Evolutionary conservation across 1,140 invertebrate genomes (phyloP).

Genomic region (Caenorhabditis brenneri): DNA sequence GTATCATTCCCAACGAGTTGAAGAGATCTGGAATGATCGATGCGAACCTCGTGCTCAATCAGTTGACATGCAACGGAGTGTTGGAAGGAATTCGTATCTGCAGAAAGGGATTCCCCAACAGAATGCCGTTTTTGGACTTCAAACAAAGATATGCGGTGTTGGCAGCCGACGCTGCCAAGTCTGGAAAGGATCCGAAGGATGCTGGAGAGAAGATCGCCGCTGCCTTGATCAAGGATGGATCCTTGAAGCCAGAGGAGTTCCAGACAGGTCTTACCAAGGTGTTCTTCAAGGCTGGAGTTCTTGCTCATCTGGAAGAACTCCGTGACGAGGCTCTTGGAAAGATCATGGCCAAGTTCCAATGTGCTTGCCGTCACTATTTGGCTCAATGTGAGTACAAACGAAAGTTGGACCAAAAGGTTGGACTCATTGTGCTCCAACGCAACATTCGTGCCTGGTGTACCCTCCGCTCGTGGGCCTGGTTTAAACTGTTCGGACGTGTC

Average conservation of each 20-base stretch:
- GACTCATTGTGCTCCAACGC: slow-evolving; percentile 94
- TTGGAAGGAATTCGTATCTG: slow-evolving; percentile 99
- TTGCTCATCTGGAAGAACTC: slow-evolving; percentile 99
- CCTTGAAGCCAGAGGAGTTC: slow-evolving; percentile 85
- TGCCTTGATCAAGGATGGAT: slow-evolving; percentile 46
- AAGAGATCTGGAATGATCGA: slow-evolving; percentile 97
- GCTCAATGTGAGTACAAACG: slow-evolving; percentile 66
- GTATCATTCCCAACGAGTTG: slow-evolving; percentile 98
- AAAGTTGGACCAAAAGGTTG: slow-evolving; percentile 74
- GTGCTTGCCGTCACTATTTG: slow-evolving; percentile 61
- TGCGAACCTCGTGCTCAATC: slow-evolving; percentile 95
- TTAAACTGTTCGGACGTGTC: slow-evolving; percentile 68
- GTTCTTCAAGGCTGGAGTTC: slow-evolving; percentile 99
- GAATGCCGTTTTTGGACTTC: slow-evolving; percentile 99
- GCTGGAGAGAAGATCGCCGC: slow-evolving; percentile 54
- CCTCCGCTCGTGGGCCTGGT: slow-evolving; percentile 98
- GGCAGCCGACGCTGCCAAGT: slow-evolving; percentile 57
- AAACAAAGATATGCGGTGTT: slow-evolving; percentile 78
- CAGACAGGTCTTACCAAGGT: slow-evolving; percentile 95
- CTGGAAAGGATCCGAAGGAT: slow-evolving; percentile 58
- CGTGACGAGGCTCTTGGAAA: slow-evolving; percentile 97
- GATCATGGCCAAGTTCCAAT: slow-evolving; percentile 96
- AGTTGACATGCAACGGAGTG: slow-evolving; percentile 99
- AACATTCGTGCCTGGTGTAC: slow-evolving; percentile 98
- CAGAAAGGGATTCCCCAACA: slow-evolving; percentile 99